Evolutionary conservation across 1,140 invertebrate genomes (phyloP), one percentile per base, ranked within the genome.

Genomic region (Glossosoma conforme): DNA sequence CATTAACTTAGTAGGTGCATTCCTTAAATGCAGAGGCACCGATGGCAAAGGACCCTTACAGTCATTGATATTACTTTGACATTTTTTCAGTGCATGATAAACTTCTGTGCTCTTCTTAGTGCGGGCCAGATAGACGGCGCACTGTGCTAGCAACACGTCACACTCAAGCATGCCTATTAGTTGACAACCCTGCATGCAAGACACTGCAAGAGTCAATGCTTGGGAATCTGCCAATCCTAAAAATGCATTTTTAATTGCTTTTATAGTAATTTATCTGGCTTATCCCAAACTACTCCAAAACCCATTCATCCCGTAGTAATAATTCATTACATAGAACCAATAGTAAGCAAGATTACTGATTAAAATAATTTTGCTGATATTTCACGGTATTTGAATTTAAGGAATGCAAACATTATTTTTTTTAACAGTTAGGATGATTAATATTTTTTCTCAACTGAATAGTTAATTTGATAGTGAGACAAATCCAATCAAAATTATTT

Each of bases 121-220:
- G 60, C 84, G 72, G 0, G 89, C 84, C 14, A 92, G 67, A 65
- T 91, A 84, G 15, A 83, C 81, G 17, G 82, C 83, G 60, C 83
- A 86, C 62, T 91, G 86, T 2, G 85, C 84, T 10, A 93, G 65
- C 20, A 87, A 64, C 10, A 89, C 82, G 66, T 88, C 83, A 65
- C 85, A 84, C 60, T 91, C 88, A 0, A 88, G 88, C 83, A 85
- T 86, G 13, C 89, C 89, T 17, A 93, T 74, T 48, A 87, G 76
- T 69, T 91, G 85, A 61, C 87, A 89, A 2, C 82, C 86, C 51
- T 90, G 83, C 70, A 86, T 79, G 10, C 86, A 83, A 6, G 84
- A 74, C 1, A 89, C 79, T 1, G 87, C 86, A 56, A 86, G 64
- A 22, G 69, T 70, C 19, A 81, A 43, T 2, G 77, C 77, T 47